phyloP scores from a whole-genome alignment of 2,113 vertebrate species.

The Heloderma charlesbogerti region DNA sequence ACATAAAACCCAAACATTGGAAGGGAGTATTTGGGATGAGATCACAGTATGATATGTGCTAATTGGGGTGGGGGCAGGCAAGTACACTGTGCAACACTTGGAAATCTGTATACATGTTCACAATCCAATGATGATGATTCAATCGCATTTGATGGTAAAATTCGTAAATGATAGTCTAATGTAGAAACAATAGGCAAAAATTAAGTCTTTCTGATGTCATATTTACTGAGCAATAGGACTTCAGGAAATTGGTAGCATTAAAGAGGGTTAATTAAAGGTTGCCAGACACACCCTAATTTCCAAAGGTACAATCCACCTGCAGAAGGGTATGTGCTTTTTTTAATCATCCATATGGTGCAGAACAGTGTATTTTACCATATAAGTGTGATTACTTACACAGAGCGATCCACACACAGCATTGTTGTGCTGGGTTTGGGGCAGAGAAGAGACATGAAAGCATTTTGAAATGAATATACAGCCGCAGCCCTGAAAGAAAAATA shows the following conservation, averaged over 20 bases:
- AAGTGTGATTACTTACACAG: neutral
- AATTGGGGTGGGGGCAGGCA: neutral
- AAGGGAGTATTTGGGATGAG: neutral
- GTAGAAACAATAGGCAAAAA: neutral
- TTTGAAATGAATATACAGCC: neutral
- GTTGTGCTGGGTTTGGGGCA: neutral
- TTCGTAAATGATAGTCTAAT: neutral
- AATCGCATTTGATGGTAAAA: neutral
- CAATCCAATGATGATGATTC: neutral
- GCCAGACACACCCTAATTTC: neutral
- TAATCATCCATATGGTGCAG: neutral
- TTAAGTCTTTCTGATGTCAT: neutral
- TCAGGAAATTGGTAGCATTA: neutral
- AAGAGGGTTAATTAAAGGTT: neutral
- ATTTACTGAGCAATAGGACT: neutral
- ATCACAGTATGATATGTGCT: neutral
- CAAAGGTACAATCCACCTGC: neutral
- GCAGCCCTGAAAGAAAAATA: neutral
- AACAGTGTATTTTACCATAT: neutral
- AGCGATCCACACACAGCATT: neutral
- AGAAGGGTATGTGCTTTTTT: neutral
- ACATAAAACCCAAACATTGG: neutral
- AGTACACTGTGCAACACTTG: neutral
- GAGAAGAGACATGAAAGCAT: neutral
- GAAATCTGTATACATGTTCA: neutral